A percentile compares a stretch with the other conserved stretches of the same genome.
Conservation (phyloP, 2,113 vertebrate genomes). For the Murina feae region DNA sequence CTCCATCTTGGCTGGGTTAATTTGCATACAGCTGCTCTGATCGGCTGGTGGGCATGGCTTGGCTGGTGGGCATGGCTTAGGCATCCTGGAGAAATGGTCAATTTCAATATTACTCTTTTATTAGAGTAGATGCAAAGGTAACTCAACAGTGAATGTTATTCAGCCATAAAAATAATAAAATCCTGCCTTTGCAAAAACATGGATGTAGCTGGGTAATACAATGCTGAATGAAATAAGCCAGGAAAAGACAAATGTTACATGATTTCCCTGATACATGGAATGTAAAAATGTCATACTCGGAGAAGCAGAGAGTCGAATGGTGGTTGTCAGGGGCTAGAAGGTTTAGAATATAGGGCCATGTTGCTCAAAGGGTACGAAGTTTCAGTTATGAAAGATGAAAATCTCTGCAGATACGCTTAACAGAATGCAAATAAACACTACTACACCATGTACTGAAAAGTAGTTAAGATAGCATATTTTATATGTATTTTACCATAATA, state of each 20-base stretch:
- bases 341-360: not conserved
- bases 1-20: no score
- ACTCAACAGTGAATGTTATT: not conserved
- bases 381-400: not conserved
- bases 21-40: no score
- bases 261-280: not conserved
- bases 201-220: not conserved
- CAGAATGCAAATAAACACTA: not conserved
- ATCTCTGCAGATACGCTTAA: not conserved
- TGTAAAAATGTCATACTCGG: not conserved
- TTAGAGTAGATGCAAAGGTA: no score
- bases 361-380: not conserved
- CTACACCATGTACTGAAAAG: not conserved
- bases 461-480: not conserved
- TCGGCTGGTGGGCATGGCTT: no score
- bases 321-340: not conserved
- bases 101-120: no score
- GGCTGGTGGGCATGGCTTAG: no score
- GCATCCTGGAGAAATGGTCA: no score
- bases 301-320: not conserved
- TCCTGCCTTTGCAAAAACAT: not conserved
- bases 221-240: not conserved
- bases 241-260: not conserved
- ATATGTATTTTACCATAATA: not conserved
- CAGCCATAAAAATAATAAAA: not conserved